Evolutionary conservation across 2,888 invertebrate species (phyloP).

Genomic region (Schizotus pectinicornis): DNA sequence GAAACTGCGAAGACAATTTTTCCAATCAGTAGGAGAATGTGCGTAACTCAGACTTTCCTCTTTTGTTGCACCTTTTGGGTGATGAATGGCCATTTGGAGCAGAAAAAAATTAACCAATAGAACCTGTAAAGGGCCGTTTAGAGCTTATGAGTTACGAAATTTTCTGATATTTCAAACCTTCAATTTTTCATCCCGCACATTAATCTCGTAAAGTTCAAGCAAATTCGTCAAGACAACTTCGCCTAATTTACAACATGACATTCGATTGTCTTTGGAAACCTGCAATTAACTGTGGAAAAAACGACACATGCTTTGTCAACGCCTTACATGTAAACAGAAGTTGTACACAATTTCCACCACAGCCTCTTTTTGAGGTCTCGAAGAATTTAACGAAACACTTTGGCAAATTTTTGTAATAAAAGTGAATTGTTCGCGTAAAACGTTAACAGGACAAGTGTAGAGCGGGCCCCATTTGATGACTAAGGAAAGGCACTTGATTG

Average conservation of each 20-base stretch:
- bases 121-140: slow-evolving; percentile 13
- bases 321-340: slow-evolving; percentile 36
- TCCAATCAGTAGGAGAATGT: slow-evolving; percentile 58
- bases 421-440: slow-evolving; percentile 46
- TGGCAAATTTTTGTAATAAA: slow-evolving; percentile 48
- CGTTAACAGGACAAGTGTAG: slow-evolving; percentile 41
- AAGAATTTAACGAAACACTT: slow-evolving; percentile 32
- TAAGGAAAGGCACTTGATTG: slow-evolving; percentile 40
- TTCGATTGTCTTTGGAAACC: slow-evolving; percentile 52
- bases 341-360: slow-evolving; percentile 40
- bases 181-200: slow-evolving; percentile 41
- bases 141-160: no score
- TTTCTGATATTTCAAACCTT: slow-evolving; percentile 22
- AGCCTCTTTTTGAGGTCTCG: slow-evolving; percentile 35
- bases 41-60: slow-evolving; percentile 54
- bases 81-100: slow-evolving; percentile 62
- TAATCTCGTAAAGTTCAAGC: slow-evolving; percentile 42
- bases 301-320: slow-evolving; percentile 1
- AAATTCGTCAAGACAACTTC: slow-evolving; percentile 48
- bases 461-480: slow-evolving; percentile 48
- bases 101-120: slow-evolving; percentile 60
- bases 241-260: slow-evolving; percentile 53
- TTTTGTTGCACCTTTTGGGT: slow-evolving; percentile 58
- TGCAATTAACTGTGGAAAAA: slow-evolving; percentile 35
- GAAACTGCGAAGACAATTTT: slow-evolving; percentile 52